Percentiles rank a stretch among this genome's conserved stretches.
phyloP scores from a whole-genome alignment of 2,797 vertebrate species.

The Darevskia mixta region DNA sequence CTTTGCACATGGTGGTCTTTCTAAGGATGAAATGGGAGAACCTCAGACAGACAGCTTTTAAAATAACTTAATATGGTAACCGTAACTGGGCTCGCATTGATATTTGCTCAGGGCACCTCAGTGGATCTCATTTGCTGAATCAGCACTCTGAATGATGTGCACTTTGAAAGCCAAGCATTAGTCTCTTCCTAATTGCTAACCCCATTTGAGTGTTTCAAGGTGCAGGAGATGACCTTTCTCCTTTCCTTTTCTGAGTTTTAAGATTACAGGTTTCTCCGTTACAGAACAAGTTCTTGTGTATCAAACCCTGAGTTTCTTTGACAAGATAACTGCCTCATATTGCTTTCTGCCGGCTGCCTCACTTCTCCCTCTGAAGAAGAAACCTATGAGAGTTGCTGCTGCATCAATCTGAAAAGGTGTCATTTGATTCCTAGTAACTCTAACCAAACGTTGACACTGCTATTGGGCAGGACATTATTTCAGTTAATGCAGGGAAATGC shows the following conservation, averaged over 20 bases:
- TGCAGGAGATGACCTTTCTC: not conserved
- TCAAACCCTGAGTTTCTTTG: not conserved
- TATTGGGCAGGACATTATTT: not conserved
- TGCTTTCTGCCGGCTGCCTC: not conserved
- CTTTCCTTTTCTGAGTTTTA: not conserved
- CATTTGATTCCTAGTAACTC: not conserved
- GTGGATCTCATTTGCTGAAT: not conserved
- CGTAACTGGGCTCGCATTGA: not conserved
- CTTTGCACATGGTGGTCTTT: not conserved
- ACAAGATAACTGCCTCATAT: not conserved
- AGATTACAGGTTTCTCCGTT: not conserved
- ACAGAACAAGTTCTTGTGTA: not conserved
- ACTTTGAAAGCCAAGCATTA: constrained; percentile 1
- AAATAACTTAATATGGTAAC: not conserved
- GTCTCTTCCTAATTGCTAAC: not conserved
- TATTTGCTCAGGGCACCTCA: not conserved
- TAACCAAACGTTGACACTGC: not conserved
- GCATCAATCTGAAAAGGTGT: not conserved
- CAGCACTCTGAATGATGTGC: not conserved
- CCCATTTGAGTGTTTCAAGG: not conserved
- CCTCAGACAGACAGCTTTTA: not conserved
- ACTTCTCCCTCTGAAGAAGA: not conserved
- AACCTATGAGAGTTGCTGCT: not conserved
- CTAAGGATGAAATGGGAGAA: not conserved
- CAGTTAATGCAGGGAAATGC: not conserved